Evolutionary conservation across 2,797 vertebrate species (phyloP).

Genomic region (Acrossocheilus wenchowensis): DNA sequence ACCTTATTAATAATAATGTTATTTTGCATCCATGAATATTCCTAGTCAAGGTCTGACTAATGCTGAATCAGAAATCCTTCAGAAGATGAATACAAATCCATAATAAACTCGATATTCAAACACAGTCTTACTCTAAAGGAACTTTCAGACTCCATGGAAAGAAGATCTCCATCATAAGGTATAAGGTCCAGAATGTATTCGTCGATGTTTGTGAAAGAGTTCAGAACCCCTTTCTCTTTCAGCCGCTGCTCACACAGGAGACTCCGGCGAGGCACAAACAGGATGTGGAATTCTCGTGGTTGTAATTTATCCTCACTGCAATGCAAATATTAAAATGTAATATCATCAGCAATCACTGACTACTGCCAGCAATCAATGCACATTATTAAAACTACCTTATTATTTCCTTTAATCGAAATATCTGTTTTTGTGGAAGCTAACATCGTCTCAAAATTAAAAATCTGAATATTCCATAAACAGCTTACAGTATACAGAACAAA

Average conservation of each 20-base stretch:
- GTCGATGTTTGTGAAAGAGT: constrained; percentile 90
- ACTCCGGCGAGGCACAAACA: constrained; percentile 95
- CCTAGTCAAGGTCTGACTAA: neutral
- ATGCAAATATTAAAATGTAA: constrained; percentile 12
- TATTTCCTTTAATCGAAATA: neutral
- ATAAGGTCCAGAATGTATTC: constrained; percentile 97
- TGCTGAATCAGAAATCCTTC: neutral
- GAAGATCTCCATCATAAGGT: constrained; percentile 94
- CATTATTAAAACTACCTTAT: neutral
- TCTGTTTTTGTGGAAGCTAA: too few species aligned
- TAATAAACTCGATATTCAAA: too few species aligned
- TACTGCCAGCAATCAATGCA: neutral
- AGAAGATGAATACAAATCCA: neutral
- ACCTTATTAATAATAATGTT: neutral
- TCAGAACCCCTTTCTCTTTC: constrained; percentile 92
- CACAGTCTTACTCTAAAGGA: constrained; percentile 86
- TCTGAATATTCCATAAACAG: too few species aligned
- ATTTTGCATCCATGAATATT: neutral
- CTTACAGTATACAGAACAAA: neutral
- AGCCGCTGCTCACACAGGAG: constrained; percentile 93
- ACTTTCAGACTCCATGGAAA: constrained; percentile 97
- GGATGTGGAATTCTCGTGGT: constrained; percentile 91
- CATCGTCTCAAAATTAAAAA: neutral
- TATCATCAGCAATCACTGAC: neutral
- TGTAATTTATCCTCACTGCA: constrained; percentile 88